Evolutionary conservation across 2,888 invertebrate species (phyloP).

Genomic region (Lamellibrachia columna): DNA sequence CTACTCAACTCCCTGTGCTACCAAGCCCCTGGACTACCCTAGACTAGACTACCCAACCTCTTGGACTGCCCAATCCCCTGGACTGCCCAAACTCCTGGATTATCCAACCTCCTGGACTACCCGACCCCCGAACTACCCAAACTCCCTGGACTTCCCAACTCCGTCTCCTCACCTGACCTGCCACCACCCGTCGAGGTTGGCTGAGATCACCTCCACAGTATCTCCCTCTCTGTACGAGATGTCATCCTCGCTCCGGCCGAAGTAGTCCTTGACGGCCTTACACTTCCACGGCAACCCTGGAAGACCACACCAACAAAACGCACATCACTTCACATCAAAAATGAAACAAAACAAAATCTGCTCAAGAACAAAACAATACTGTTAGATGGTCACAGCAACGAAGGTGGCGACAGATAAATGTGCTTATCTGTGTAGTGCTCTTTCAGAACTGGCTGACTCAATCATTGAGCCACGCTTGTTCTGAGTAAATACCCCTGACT

Average conservation of each 20-base stretch:
- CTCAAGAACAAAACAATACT: not conserved
- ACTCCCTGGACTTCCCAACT: not conserved
- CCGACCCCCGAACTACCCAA: not conserved
- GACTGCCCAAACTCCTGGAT: not conserved
- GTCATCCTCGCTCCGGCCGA: conserved; percentile 33
- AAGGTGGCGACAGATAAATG: not conserved
- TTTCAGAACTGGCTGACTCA: not conserved
- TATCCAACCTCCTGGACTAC: not conserved
- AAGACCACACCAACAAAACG: not conserved
- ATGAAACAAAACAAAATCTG: not conserved
- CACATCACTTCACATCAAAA: not conserved
- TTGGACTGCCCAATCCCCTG: not conserved
- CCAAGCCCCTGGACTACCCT: not conserved
- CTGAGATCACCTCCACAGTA: conserved; percentile 31
- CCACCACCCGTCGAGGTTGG: conserved; percentile 38
- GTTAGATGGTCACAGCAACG: not conserved
- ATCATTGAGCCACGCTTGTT: not conserved
- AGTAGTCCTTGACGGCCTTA: conserved; percentile 24
- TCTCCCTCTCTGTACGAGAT: conserved; percentile 35
- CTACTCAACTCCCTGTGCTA: too few relatives aligned
- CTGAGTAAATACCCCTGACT: not conserved
- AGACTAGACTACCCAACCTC: too few relatives aligned
- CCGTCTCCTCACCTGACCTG: conserved; percentile 32
- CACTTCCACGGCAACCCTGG: conserved; percentile 18
- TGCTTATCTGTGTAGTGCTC: not conserved